Conservation (phyloP, 2,113 vertebrate species). For the Anser cygnoides region DNA sequence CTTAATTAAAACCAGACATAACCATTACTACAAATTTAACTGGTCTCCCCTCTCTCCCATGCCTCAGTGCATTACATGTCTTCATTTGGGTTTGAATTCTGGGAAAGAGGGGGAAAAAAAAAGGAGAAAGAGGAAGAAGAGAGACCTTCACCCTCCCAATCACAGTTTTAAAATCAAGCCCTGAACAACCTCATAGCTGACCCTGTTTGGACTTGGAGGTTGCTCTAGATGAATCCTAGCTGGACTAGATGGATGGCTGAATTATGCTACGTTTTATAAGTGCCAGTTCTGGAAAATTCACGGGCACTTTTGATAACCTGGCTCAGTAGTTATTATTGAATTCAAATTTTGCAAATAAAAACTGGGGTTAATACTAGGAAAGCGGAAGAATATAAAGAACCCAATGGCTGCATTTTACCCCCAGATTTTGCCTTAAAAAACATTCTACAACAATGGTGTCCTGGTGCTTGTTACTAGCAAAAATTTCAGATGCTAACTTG, state of each 20-base stretch:
- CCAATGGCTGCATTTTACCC: not conserved
- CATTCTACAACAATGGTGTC: not conserved
- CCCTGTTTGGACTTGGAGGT: not conserved
- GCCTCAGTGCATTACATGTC: not conserved
- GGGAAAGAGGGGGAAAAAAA: not conserved
- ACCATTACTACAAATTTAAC: not conserved
- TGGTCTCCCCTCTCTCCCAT: not conserved
- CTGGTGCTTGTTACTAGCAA: not conserved
- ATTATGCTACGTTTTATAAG: not conserved
- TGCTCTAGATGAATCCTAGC: not conserved
- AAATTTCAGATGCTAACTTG: not conserved
- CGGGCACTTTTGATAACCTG: not conserved
- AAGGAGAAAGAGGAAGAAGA: not conserved
- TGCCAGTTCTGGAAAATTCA: not conserved
- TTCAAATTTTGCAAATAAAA: not conserved
- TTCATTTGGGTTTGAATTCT: not conserved
- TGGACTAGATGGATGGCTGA: not conserved
- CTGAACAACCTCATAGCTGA: not conserved
- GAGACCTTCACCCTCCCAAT: not conserved
- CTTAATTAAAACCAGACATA: not conserved
- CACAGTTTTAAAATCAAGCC: not conserved
- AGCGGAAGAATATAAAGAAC: too few species aligned
- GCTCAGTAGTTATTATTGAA: not conserved
- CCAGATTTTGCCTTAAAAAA: not conserved
- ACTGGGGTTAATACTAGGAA: not conserved